Evolutionary conservation across 2,888 invertebrate species (phyloP).

Genomic region (Sericinus montela): DNA sequence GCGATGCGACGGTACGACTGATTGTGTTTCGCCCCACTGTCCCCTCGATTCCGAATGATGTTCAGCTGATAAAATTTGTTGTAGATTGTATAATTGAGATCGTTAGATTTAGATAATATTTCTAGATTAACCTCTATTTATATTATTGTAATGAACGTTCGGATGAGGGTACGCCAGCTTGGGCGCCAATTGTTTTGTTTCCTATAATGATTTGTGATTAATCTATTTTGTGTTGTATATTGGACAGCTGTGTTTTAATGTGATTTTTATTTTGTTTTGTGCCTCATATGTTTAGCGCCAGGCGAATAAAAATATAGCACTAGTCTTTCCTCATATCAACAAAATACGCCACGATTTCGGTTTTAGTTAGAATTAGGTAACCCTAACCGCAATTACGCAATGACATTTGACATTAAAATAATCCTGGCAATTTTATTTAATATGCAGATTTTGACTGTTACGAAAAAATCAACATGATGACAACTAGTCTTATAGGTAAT

Average conservation of each 20-base stretch:
- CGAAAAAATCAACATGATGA: not conserved
- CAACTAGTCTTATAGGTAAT: slow-evolving; percentile 7
- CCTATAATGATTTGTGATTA: slow-evolving; percentile 16
- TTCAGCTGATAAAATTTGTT: not conserved
- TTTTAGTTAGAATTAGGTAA: too few species aligned
- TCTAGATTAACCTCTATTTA: slow-evolving; percentile 17
- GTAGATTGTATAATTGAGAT: not conserved
- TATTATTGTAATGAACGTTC: slow-evolving; percentile 5
- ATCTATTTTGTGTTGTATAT: slow-evolving; percentile 10
- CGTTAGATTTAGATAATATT: slow-evolving; percentile 16
- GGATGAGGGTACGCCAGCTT: slow-evolving; percentile 5
- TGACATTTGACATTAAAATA: too few species aligned
- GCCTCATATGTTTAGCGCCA: slow-evolving; percentile 3
- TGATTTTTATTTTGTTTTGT: not conserved
- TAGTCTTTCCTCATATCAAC: too few species aligned
- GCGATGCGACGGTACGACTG: slow-evolving; percentile 25
- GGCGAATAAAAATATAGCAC: too few species aligned
- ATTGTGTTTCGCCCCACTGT: slow-evolving; percentile 19
- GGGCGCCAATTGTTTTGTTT: slow-evolving; percentile 5
- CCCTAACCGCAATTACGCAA: too few species aligned
- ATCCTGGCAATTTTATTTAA: too few species aligned
- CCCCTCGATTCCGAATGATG: slow-evolving; percentile 2
- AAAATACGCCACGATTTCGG: too few species aligned
- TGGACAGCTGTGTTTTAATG: slow-evolving; percentile 4
- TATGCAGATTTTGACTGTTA: too few species aligned